phyloP scores from a whole-genome alignment of 2,797 vertebrate species.

The Eutrigla gurnardus region DNA sequence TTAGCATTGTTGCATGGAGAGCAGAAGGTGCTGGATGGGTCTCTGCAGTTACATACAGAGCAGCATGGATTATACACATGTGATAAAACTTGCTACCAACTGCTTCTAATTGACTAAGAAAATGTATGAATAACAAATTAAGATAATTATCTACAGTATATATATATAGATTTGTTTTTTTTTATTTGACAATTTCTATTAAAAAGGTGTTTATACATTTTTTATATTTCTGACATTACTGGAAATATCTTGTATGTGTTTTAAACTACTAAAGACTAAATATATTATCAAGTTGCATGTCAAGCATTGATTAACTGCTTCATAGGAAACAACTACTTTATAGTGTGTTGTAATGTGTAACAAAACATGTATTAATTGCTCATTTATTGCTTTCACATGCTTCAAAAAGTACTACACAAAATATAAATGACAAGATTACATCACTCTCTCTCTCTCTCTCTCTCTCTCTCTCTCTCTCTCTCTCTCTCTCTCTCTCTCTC shows the following conservation, averaged over 20 bases:
- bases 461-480: no score
- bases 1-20: constrained; percentile 42
- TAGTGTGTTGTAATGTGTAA: not conserved
- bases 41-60: constrained; percentile 25
- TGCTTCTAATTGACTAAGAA: not conserved
- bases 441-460: no score
- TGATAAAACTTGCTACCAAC: not conserved
- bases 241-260: not conserved
- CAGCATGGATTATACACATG: constrained; percentile 4
- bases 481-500: no score
- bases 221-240: no score
- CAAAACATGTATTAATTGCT: not conserved
- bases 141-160: not conserved
- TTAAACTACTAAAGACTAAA: not conserved
- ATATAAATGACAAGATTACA: constrained; percentile 2
- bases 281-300: not conserved
- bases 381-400: not conserved
- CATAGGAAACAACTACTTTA: not conserved
- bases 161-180: not conserved
- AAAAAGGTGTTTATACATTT: not conserved
- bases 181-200: no score
- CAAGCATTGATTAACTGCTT: not conserved
- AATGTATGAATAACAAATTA: not conserved
- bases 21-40: constrained; percentile 28
- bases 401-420: not conserved